These are phyloP conservation scores for Pygoscelis adeliae DNA, from an alignment of 2,113 vertebrate genomes.

Conservation along the genomic window DNA sequence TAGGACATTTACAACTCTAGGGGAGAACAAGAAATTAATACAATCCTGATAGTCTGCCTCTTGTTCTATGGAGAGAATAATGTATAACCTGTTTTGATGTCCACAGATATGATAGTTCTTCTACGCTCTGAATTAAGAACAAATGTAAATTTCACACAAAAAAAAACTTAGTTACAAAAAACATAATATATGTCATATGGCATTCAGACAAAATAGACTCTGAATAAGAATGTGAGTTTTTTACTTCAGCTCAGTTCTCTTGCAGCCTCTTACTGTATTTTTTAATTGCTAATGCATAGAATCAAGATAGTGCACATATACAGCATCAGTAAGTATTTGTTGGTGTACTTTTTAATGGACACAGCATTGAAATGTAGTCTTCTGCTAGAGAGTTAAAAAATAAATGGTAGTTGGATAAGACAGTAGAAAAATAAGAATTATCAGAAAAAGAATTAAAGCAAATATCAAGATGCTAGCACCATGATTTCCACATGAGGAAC, in stretches of 20 bases:
- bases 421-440: neutral
- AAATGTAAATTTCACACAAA: neutral
- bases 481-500: constrained; percentile 3
- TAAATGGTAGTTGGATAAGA: neutral
- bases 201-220: neutral
- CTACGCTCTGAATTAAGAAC: neutral
- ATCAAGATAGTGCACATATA: neutral
- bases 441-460: neutral
- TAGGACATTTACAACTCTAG: neutral
- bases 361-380: neutral
- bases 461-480: neutral
- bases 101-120: neutral
- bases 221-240: neutral
- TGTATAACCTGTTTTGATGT: neutral
- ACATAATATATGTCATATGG: neutral
- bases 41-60: neutral
- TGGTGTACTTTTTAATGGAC: neutral
- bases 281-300: neutral
- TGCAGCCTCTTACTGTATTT: neutral
- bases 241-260: neutral
- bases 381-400: neutral
- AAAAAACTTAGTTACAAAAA: neutral
- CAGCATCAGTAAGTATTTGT: neutral
- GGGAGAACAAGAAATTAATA: neutral
- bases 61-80: neutral